These are phyloP conservation scores for Aporophyla lueneburgensis DNA, from an alignment of 2,888 invertebrate species.

Conservation along the genomic window DNA sequence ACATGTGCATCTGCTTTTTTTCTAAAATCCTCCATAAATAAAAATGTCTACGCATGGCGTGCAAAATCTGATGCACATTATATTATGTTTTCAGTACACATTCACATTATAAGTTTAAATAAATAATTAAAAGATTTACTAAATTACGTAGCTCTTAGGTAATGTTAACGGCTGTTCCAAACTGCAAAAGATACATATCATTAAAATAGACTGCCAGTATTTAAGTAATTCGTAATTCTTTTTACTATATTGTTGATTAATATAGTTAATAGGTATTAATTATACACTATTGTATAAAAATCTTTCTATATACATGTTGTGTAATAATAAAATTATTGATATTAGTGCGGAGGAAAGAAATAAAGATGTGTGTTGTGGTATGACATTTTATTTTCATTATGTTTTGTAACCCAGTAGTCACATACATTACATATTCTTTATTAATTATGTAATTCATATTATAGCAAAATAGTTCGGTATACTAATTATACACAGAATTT, in stretches of 20 bases:
- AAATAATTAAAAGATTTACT: slow-evolving; percentile 50
- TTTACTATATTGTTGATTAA: slow-evolving; percentile 89
- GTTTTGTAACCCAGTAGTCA: not conserved
- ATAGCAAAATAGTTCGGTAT: no score
- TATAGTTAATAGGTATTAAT: slow-evolving; percentile 86
- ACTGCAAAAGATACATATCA: slow-evolving; percentile 90
- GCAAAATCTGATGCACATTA: slow-evolving; percentile 48
- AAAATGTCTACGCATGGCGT: slow-evolving; percentile 58
- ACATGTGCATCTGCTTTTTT: slow-evolving; percentile 42
- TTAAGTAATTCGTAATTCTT: slow-evolving; percentile 87
- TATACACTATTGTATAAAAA: slow-evolving; percentile 91
- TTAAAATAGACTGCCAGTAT: slow-evolving; percentile 90
- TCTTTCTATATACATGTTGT: slow-evolving; percentile 91
- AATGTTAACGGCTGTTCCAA: slow-evolving; percentile 87
- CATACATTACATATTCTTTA: no score
- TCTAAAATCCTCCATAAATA: slow-evolving; percentile 29
- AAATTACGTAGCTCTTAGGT: slow-evolving; percentile 71
- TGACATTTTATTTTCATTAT: slow-evolving; percentile 57
- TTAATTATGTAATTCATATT: no score
- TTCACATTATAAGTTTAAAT: slow-evolving; percentile 9
- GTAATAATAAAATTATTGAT: slow-evolving; percentile 88
- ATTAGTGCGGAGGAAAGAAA: slow-evolving; percentile 82
- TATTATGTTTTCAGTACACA: slow-evolving; percentile 38
- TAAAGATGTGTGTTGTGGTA: slow-evolving; percentile 90
- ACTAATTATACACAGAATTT: no score